A percentile compares a stretch with the other conserved stretches of the same genome.
phyloP scores from a whole-genome alignment of 2,797 vertebrate species.

The Aselliscus stoliczkanus region DNA sequence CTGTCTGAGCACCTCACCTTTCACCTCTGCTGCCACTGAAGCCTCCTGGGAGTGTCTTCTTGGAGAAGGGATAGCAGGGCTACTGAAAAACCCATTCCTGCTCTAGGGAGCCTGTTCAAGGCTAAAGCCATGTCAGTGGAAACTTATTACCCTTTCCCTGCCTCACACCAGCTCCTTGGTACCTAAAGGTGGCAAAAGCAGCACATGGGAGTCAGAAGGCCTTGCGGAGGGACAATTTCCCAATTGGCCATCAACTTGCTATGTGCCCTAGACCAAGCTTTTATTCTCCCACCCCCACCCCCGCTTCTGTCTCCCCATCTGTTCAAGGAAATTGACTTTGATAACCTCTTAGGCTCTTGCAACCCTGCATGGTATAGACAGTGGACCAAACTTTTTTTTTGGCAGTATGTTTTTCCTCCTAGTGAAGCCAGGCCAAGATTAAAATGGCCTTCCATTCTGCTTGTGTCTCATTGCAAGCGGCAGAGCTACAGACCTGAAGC shows the following conservation, averaged over 20 bases:
- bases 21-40: not conserved
- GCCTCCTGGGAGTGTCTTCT: slow-evolving; percentile 22
- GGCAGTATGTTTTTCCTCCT: slow-evolving; percentile 50
- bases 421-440: slow-evolving; percentile 60
- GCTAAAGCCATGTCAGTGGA: slow-evolving; percentile 28
- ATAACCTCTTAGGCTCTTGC: not conserved
- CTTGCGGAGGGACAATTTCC: not conserved
- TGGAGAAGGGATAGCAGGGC: not conserved
- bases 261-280: not conserved
- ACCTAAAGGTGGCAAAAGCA: not conserved
- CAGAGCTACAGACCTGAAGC: slow-evolving; percentile 49
- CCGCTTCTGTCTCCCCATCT: slow-evolving; percentile 52
- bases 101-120: not conserved
- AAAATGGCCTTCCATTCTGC: slow-evolving; percentile 64
- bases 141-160: not conserved
- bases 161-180: not conserved
- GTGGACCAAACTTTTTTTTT: not conserved
- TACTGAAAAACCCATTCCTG: slow-evolving; percentile 24
- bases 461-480: not conserved
- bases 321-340: slow-evolving; percentile 12
- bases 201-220: not conserved
- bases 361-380: slow-evolving; percentile 25
- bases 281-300: not conserved
- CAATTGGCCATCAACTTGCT: not conserved
- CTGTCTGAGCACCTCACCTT: not conserved